phyloP scores from a whole-genome alignment of 2,797 vertebrate species.

The Myripristis murdjan region DNA sequence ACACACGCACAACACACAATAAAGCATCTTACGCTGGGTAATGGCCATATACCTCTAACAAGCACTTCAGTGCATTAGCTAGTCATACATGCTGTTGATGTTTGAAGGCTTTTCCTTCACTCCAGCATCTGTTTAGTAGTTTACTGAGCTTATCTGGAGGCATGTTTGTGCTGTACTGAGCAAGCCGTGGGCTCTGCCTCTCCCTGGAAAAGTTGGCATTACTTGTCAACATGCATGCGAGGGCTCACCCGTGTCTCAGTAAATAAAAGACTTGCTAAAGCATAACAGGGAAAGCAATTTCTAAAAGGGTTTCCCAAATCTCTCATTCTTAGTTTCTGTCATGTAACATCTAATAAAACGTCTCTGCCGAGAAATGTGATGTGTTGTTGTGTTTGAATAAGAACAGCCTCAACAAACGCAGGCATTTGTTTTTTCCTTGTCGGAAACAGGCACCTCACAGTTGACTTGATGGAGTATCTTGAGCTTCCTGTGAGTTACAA shows the following conservation, averaged over 20 bases:
- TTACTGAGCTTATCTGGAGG: constrained; percentile 32
- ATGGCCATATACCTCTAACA: neutral
- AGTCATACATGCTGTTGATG: neutral
- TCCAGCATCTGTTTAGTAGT: constrained; percentile 41
- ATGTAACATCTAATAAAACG: constrained; percentile 55
- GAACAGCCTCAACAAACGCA: constrained; percentile 42
- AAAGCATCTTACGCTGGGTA: neutral
- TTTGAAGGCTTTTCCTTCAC: constrained; percentile 27
- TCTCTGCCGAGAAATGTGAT: constrained; percentile 60
- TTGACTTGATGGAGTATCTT: neutral
- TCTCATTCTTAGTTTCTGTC: constrained; percentile 68
- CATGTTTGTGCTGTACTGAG: constrained; percentile 21
- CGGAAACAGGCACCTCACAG: constrained; percentile 37
- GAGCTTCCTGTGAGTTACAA: constrained; percentile 50
- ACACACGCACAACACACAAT: constrained; percentile 6
- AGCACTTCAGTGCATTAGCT: neutral
- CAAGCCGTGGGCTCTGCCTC: constrained; percentile 59
- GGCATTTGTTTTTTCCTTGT: constrained; percentile 48
- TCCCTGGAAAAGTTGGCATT: constrained; percentile 66
- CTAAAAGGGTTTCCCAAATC: constrained; percentile 64
- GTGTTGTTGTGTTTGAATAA: constrained; percentile 54
- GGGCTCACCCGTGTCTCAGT: constrained; percentile 57
- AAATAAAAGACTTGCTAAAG: constrained; percentile 68
- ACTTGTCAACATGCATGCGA: constrained; percentile 68
- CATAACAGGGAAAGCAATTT: constrained; percentile 57